phyloP scores from a whole-genome alignment of 2,888 invertebrate genomes.

The Habrosyne pyritoides region DNA sequence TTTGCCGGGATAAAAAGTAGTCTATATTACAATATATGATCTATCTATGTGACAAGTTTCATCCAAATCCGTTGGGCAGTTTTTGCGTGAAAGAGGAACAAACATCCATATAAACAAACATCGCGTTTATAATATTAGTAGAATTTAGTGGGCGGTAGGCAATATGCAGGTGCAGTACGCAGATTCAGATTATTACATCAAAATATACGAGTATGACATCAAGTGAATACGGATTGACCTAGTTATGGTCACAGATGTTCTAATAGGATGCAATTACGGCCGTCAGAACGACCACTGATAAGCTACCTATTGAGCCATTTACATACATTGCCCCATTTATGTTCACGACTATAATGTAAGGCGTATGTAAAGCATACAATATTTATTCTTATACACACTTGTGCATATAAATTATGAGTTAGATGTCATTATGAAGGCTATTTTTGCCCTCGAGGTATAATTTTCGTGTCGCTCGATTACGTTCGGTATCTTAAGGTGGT shows the following conservation, averaged over 20 bases:
- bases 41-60: too few relatives aligned
- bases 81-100: too few relatives aligned
- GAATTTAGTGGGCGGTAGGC: not conserved
- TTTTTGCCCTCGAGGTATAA: constrained; percentile 29
- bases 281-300: constrained; percentile 16
- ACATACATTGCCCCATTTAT: constrained; percentile 23
- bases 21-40: too few relatives aligned
- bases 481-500: too few relatives aligned
- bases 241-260: constrained; percentile 40
- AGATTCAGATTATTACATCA: constrained; percentile 25
- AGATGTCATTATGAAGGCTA: constrained; percentile 32
- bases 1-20: too few relatives aligned
- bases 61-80: too few relatives aligned
- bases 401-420: constrained; percentile 21
- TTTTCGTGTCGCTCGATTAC: constrained; percentile 32
- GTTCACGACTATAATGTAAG: constrained; percentile 20
- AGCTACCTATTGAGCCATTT: constrained; percentile 27
- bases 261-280: constrained; percentile 22
- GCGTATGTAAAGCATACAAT: constrained; percentile 25
- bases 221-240: constrained; percentile 31
- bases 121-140: not conserved
- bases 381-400: constrained; percentile 12
- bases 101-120: too few relatives aligned
- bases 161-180: constrained; percentile 8
- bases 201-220: constrained; percentile 24